Conservation (phyloP, 2,113 vertebrate species). For the Tetraodon nigroviridis region DNA sequence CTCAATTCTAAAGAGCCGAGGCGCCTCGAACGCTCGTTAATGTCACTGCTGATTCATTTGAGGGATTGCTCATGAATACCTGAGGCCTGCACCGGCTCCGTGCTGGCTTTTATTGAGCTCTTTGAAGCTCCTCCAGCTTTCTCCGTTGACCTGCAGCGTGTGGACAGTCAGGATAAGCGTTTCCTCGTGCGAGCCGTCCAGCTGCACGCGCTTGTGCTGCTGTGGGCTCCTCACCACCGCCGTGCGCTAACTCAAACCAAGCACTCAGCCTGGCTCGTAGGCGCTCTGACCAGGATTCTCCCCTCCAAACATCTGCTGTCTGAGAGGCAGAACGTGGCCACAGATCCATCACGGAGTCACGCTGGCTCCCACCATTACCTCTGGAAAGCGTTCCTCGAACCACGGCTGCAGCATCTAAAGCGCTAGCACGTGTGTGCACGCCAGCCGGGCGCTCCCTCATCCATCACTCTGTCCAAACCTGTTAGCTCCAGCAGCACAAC, state of each 20-base stretch:
- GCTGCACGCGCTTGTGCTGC: not conserved
- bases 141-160: too few species aligned
- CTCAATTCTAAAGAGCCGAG: too few species aligned
- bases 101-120: too few species aligned
- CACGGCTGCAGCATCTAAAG: conserved; percentile 46
- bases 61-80: too few species aligned
- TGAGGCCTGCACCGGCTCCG: too few species aligned
- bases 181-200: not conserved
- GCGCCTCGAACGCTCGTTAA: too few species aligned
- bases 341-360: conserved; percentile 48
- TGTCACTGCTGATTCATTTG: too few species aligned
- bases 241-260: not conserved
- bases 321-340: conserved; percentile 12
- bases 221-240: not conserved
- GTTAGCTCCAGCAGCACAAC: too few species aligned
- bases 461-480: conserved; percentile 34
- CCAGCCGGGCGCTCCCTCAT: conserved; percentile 34
- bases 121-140: too few species aligned
- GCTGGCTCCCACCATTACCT: conserved; percentile 57
- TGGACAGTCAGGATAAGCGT: too few species aligned
- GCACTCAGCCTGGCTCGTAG: not conserved
- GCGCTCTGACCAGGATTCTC: conserved; percentile 1
- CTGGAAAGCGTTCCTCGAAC: conserved; percentile 57
- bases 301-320: conserved; percentile 21
- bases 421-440: conserved; percentile 48